Conservation (phyloP, 2,888 invertebrate species). For the Pedicia rivosa region DNA sequence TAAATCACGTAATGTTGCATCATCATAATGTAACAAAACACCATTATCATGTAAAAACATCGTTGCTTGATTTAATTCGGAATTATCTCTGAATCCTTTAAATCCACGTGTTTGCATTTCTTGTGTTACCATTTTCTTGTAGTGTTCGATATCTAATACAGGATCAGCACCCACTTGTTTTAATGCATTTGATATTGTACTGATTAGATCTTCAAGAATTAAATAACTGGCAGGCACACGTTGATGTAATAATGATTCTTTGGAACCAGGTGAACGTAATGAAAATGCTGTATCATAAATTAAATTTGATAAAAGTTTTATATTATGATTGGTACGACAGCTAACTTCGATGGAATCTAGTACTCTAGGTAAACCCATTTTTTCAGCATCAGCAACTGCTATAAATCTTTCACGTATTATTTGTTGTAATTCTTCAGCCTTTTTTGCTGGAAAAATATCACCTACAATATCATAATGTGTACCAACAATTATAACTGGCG, state of each 20-base stretch:
- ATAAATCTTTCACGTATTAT: slow-evolving; percentile 77
- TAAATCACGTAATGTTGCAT: slow-evolving; percentile 82
- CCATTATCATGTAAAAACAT: slow-evolving; percentile 96
- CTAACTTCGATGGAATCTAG: slow-evolving; percentile 86
- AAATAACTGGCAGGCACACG: slow-evolving; percentile 92
- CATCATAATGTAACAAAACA: slow-evolving; percentile 85
- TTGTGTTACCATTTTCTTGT: slow-evolving; percentile 32
- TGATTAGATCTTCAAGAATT: slow-evolving; percentile 84
- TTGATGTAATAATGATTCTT: slow-evolving; percentile 80
- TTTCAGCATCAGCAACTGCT: slow-evolving; percentile 88
- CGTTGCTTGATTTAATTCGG: slow-evolving; percentile 89
- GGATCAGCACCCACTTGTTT: slow-evolving; percentile 55
- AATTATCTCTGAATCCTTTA: slow-evolving; percentile 51
- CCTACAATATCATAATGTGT: slow-evolving; percentile 83
- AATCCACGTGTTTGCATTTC: slow-evolving; percentile 30
- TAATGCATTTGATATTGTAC: slow-evolving; percentile 62
- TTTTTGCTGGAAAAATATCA: slow-evolving; percentile 27
- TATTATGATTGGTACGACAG: slow-evolving; percentile 72
- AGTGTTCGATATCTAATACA: slow-evolving; percentile 68
- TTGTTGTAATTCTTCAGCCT: slow-evolving; percentile 66
- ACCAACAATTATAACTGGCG: slow-evolving; percentile 90
- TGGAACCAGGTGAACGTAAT: slow-evolving; percentile 77
- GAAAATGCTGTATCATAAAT: slow-evolving; percentile 90
- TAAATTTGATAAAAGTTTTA: slow-evolving; percentile 74
- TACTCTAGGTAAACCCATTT: slow-evolving; percentile 84